Percentiles rank a stretch among this genome's conserved stretches.
phyloP scores from a whole-genome alignment of 2,888 invertebrate species.

The Marronus borbonicus region DNA sequence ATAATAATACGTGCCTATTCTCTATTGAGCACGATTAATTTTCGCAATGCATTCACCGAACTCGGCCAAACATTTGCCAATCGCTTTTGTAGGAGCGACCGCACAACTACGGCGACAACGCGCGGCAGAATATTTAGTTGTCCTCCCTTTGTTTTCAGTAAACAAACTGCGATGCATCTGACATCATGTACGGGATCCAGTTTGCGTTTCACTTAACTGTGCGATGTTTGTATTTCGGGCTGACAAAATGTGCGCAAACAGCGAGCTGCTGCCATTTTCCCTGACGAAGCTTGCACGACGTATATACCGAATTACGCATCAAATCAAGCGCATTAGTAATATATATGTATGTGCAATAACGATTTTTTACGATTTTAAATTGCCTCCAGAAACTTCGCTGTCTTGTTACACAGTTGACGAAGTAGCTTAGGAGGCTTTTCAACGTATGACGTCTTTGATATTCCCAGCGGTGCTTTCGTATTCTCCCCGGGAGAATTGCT shows the following conservation, averaged over 20 bases:
- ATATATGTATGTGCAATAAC: too few relatives aligned
- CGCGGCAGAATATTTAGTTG: background rate
- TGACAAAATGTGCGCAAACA: background rate
- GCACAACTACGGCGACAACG: background rate
- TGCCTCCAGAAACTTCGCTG: too few relatives aligned
- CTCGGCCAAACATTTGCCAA: background rate
- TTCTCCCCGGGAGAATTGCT: background rate
- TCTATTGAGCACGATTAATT: background rate
- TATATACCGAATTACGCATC: too few relatives aligned
- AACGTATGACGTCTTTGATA: background rate
- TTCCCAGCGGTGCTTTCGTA: background rate
- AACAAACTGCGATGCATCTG: constrained; percentile 2
- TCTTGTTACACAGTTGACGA: background rate
- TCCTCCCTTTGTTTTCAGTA: background rate
- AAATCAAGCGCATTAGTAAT: too few relatives aligned
- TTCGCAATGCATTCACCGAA: background rate
- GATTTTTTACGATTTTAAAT: too few relatives aligned
- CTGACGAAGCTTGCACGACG: background rate
- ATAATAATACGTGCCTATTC: constrained; percentile 1
- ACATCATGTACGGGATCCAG: constrained; percentile 3
- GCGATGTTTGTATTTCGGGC: background rate
- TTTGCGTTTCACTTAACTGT: constrained; percentile 17
- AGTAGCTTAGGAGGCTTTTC: background rate
- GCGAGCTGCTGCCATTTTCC: background rate
- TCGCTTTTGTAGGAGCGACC: background rate